Conservation (phyloP, 2,888 invertebrate species). For the Allacma fusca region DNA sequence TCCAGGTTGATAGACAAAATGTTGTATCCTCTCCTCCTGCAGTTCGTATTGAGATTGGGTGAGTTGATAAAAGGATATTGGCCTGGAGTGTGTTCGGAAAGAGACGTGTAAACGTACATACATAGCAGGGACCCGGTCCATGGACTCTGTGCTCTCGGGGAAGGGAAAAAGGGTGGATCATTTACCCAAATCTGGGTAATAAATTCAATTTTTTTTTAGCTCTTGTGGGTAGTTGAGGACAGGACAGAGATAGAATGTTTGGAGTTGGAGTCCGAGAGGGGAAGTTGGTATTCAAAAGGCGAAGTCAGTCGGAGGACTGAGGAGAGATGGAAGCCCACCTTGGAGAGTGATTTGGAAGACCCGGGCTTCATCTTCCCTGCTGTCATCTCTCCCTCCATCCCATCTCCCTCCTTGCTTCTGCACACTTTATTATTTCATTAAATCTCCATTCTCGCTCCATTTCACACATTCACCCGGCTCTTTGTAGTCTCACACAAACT, state of each 20-base stretch:
- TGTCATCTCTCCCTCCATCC: constrained; percentile 11
- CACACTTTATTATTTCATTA: constrained; percentile 16
- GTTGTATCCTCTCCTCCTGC: no score
- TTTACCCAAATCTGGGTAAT: constrained; percentile 32
- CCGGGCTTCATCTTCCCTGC: constrained; percentile 22
- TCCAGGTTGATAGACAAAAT: no score
- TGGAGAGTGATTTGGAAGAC: constrained; percentile 24
- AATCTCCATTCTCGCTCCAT: constrained; percentile 16
- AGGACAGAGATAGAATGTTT: constrained; percentile 11
- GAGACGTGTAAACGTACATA: no score
- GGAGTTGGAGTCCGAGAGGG: constrained; percentile 8
- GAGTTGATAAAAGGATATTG: constrained; percentile 8
- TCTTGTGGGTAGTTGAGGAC: not conserved
- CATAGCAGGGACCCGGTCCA: no score
- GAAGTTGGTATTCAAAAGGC: no score
- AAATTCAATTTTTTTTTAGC: constrained; percentile 18
- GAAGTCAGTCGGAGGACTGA: not conserved
- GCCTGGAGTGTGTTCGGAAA: not conserved
- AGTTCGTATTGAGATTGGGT: not conserved
- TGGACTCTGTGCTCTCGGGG: no score
- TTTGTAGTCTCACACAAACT: not conserved
- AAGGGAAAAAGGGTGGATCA: constrained; percentile 26
- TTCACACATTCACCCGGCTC: not conserved
- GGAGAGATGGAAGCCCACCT: constrained; percentile 29
- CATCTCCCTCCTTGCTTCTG: not conserved